Conservation (phyloP, 2,113 vertebrate genomes). For the Malurus elegans region DNA sequence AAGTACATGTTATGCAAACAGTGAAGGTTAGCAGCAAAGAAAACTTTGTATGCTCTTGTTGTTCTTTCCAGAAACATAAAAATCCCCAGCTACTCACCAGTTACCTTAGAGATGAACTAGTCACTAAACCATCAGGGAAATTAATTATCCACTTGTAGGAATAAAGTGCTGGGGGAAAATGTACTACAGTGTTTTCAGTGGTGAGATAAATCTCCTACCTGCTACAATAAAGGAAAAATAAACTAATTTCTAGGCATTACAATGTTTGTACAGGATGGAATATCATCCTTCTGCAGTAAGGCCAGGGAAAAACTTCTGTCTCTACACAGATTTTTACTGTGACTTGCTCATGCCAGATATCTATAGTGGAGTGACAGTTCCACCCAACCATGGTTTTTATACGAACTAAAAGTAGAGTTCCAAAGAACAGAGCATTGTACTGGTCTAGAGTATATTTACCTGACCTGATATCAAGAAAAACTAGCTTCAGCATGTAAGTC, state of each 20-base stretch:
- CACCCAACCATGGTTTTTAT: background rate
- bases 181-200: background rate
- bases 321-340: background rate
- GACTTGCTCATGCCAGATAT: background rate
- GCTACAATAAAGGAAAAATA: background rate
- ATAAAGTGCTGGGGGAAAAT: background rate
- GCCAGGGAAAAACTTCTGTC: background rate
- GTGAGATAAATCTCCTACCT: background rate
- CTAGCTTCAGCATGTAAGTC: background rate
- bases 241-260: background rate
- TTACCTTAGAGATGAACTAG: background rate
- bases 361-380: fast-evolving
- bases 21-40: background rate
- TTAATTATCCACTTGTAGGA: background rate
- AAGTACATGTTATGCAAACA: background rate
- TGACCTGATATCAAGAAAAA: background rate
- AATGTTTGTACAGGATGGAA: background rate
- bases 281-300: background rate
- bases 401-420: background rate
- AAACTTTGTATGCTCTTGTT: background rate
- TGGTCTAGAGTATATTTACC: background rate
- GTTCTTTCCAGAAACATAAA: background rate
- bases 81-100: background rate
- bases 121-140: background rate
- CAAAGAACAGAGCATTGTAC: background rate